Conservation (phyloP, 2,797 vertebrate species). For the Hipposideros larvatus region DNA sequence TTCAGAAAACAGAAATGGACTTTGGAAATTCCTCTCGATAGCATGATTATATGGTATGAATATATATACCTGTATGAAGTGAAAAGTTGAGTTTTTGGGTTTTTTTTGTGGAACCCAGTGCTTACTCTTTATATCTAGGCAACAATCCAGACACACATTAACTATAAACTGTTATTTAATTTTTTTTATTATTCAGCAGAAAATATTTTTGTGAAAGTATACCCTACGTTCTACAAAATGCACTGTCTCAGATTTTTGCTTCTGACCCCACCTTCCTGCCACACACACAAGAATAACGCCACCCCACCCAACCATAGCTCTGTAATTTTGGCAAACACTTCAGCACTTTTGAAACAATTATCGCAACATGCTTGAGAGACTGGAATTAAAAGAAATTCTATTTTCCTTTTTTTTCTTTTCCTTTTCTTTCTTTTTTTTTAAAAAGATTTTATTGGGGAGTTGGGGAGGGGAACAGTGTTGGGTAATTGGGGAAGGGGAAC, state of each 20-base stretch:
- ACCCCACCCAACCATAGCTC: neutral
- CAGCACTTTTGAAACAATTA: neutral
- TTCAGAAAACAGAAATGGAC: neutral
- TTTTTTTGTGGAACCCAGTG: neutral
- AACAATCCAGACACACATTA: neutral
- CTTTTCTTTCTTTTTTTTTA: too few species aligned
- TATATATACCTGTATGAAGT: neutral
- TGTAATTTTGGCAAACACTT: neutral
- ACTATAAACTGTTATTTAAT: neutral
- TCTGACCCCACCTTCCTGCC: neutral
- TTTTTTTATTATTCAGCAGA: neutral
- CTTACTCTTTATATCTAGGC: neutral
- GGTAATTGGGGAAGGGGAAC: too few species aligned
- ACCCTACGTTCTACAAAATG: neutral
- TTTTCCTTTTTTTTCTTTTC: neutral
- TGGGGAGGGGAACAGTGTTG: too few species aligned
- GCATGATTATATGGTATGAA: neutral
- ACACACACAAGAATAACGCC: neutral
- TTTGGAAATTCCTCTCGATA: neutral
- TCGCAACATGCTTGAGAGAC: neutral
- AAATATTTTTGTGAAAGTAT: neutral
- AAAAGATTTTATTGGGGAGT: too few species aligned
- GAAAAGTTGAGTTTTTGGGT: neutral
- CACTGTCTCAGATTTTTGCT: fast-evolving
- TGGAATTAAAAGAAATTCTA: neutral